Evolutionary conservation across 2,797 vertebrate species (phyloP), one percentile per base, ranked within the genome.

Genomic region (Enteromius anoplus): DNA sequence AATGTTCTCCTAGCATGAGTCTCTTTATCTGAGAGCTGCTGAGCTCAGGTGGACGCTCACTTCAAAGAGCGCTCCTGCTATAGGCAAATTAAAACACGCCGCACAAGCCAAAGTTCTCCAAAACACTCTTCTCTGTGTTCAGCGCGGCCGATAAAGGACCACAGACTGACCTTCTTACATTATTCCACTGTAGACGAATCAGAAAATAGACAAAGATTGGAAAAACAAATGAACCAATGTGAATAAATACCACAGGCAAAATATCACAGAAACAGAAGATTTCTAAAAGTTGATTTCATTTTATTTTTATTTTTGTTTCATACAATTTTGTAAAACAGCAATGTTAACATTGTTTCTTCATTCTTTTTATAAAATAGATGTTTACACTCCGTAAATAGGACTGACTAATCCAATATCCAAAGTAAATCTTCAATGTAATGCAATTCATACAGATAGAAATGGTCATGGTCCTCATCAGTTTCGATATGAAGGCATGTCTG

Each of bases 321-420:
- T 92, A 93, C 88, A 90, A 76, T 90, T 93, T 91, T 94, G 90
- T 92, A 93, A 94, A 94, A 94, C 93, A 86, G 91, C 90, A 92
- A 88, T 92, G 92, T 94, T 94, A 91, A 95, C 92, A 94, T 92
- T 91, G 65, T 81, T 86, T 84, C 60, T 78, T 84, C 49, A 55
- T 88, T 81, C n/a, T 83, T 84, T 87, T 91, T 90, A 89, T 92
- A 92, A 94, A 93, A 91, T 89, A 88, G 81, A 92, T 86, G 86
- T 86, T 88, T 92, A 92, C 93, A 90, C 89, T 91, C 87, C 88
- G 85, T 92, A 92, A 92, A 89, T 91, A 91, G 81, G 91, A 93
- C 89, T 88, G 89, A 90, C 88, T 92, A 60, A 32, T 64, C 84
- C 89, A 93, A 89, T 87, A 90, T 85, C 91, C 90, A 88, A 91